phyloP scores from a whole-genome alignment of 2,797 vertebrate species.

The Okamejei kenojei region DNA sequence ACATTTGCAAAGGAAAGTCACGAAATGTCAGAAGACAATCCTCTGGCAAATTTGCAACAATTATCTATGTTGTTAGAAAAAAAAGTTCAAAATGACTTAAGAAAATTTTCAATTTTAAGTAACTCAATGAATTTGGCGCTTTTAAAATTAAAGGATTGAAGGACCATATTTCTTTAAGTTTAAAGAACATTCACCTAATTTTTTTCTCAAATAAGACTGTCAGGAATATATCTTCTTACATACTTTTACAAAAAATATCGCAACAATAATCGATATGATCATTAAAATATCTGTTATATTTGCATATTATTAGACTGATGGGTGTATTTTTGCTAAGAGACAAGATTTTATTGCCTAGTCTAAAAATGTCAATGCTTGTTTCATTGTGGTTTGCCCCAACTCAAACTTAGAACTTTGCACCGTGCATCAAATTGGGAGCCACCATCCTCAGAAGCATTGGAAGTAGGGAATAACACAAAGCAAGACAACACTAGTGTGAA shows the following conservation, averaged over 20 bases:
- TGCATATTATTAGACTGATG: not conserved
- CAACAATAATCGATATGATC: not conserved
- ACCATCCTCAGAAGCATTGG: not conserved
- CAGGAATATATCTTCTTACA: not conserved
- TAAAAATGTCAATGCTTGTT: not conserved
- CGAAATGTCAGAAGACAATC: not conserved
- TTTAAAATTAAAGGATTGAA: not conserved
- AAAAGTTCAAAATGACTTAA: not conserved
- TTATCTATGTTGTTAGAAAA: not conserved
- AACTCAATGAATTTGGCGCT: not conserved
- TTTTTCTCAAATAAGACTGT: not conserved
- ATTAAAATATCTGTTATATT: not conserved
- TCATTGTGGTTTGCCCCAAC: not conserved
- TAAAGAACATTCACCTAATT: not conserved
- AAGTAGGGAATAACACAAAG: not conserved
- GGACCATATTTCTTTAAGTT: not conserved
- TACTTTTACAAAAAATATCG: not conserved
- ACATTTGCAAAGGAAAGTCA: not conserved
- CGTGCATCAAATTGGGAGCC: not conserved
- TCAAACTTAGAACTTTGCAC: constrained; percentile 1
- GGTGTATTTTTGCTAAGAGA: not conserved
- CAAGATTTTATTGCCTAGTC: not conserved
- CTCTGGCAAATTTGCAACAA: not conserved
- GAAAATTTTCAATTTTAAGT: not conserved
- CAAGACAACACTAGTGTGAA: not conserved